A percentile compares a stretch with the other conserved stretches of the same genome.
Conservation (phyloP, 2,888 invertebrate species). For the Drosophila infuscata region DNA sequence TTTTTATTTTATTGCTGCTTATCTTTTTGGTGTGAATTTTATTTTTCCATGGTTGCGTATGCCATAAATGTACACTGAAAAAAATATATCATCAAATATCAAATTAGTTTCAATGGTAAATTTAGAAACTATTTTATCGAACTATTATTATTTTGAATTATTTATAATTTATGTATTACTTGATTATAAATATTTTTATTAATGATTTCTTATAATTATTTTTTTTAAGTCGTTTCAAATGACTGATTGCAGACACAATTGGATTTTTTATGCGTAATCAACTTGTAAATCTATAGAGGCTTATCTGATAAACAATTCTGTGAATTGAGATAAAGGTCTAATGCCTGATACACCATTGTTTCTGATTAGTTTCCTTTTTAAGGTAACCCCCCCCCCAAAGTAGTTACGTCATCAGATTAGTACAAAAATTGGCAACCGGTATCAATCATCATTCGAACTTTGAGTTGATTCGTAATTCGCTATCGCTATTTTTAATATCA, state of each 20-base stretch:
- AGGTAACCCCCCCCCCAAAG: neutral
- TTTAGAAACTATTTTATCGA: neutral
- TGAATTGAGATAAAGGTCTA: conserved; percentile 22
- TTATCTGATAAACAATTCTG: conserved; percentile 16
- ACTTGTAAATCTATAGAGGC: conserved; percentile 16
- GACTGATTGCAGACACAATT: neutral
- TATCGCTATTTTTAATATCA: neutral
- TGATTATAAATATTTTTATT: too few species aligned
- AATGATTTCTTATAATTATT: neutral
- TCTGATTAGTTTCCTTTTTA: neutral
- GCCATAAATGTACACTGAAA: conserved; percentile 2
- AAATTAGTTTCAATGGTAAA: neutral
- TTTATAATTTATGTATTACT: neutral
- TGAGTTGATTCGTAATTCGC: neutral
- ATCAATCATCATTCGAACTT: neutral
- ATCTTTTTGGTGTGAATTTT: conserved; percentile 2
- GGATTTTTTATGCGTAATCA: neutral
- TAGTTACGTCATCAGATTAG: neutral
- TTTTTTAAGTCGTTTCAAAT: neutral
- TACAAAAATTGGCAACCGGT: neutral
- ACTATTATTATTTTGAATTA: neutral
- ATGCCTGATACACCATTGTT: conserved; percentile 4
- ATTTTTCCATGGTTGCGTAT: neutral
- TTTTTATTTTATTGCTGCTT: conserved; percentile 4
- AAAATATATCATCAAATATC: neutral